A percentile compares a stretch with the other conserved stretches of the same genome.
These are phyloP conservation scores for Sebastes alutus DNA, from an alignment of 2,797 vertebrate genomes.

Conservation along the genomic window DNA sequence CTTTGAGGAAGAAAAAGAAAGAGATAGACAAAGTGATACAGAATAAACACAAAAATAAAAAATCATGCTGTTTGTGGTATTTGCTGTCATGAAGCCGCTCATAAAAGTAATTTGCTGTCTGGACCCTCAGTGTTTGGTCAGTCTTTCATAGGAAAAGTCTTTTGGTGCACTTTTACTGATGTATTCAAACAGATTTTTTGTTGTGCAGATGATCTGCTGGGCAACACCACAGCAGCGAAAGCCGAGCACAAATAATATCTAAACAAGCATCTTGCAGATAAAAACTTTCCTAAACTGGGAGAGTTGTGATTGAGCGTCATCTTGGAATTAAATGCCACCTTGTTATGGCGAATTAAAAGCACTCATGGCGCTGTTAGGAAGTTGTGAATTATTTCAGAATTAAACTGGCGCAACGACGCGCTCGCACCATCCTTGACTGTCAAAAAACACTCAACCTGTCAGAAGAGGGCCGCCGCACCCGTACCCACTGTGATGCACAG, in stretches of 20 bases:
- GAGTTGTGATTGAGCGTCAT: not conserved
- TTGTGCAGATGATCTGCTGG: not conserved
- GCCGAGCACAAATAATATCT: not conserved
- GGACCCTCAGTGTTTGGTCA: not conserved
- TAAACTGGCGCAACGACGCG: not conserved
- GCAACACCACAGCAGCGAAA: not conserved
- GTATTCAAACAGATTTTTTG: not conserved
- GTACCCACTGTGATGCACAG: constrained; percentile 30
- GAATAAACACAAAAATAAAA: not conserved
- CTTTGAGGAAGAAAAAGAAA: not conserved
- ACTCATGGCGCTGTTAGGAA: not conserved
- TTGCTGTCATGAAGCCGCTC: not conserved
- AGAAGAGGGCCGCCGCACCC: constrained; percentile 24
- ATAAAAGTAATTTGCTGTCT: not conserved
- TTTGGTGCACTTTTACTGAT: not conserved
- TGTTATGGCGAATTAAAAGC: not conserved
- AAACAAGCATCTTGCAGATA: not conserved
- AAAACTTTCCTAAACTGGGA: not conserved
- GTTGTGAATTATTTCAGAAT: constrained; percentile 15
- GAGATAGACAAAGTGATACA: not conserved
- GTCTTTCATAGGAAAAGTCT: not conserved
- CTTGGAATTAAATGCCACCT: not conserved
- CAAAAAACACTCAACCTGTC: constrained; percentile 55
- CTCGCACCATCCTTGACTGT: constrained; percentile 13
- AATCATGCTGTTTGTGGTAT: not conserved